These are phyloP conservation scores for Eclectus roratus DNA, from an alignment of 2,113 vertebrate species.

Conservation along the genomic window DNA sequence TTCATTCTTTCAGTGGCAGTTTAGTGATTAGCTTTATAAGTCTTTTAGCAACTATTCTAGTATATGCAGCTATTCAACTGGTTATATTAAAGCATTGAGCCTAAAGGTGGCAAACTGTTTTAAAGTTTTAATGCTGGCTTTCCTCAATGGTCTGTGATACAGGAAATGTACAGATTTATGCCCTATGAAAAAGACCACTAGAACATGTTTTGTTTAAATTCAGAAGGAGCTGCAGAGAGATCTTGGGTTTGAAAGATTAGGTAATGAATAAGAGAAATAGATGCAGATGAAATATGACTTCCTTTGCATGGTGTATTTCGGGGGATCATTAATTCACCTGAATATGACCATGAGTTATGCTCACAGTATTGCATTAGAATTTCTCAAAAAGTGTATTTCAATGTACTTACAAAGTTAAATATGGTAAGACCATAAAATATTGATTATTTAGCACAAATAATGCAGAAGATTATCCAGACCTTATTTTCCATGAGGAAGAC, in stretches of 20 bases:
- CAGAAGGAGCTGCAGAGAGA: slow-evolving; percentile 35
- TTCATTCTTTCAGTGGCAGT: background rate
- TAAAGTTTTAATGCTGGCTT: background rate
- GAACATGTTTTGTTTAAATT: slow-evolving; percentile 65
- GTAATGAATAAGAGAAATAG: slow-evolving; percentile 71
- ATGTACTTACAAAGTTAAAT: slow-evolving; percentile 69
- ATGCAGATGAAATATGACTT: slow-evolving; percentile 69
- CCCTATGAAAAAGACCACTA: background rate
- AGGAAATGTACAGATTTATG: slow-evolving; percentile 34
- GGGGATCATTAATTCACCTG: slow-evolving; percentile 71
- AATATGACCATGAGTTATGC: slow-evolving; percentile 66
- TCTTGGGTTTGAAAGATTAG: slow-evolving; percentile 58
- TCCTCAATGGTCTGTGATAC: background rate
- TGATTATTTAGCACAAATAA: slow-evolving; percentile 71
- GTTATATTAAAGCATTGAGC: background rate
- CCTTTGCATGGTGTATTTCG: slow-evolving; percentile 56
- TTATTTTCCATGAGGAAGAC: slow-evolving; percentile 66
- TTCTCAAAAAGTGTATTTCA: slow-evolving; percentile 66
- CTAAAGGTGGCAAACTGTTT: background rate
- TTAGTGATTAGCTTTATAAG: slow-evolving; percentile 14
- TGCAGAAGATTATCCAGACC: slow-evolving; percentile 51
- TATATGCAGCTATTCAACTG: background rate
- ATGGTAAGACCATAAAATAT: slow-evolving; percentile 68
- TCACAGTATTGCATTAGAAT: slow-evolving; percentile 63
- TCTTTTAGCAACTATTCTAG: background rate